These are phyloP conservation scores for Dicranocentrus wangi DNA, from an alignment of 2,888 invertebrate species.

Conservation along the genomic window DNA sequence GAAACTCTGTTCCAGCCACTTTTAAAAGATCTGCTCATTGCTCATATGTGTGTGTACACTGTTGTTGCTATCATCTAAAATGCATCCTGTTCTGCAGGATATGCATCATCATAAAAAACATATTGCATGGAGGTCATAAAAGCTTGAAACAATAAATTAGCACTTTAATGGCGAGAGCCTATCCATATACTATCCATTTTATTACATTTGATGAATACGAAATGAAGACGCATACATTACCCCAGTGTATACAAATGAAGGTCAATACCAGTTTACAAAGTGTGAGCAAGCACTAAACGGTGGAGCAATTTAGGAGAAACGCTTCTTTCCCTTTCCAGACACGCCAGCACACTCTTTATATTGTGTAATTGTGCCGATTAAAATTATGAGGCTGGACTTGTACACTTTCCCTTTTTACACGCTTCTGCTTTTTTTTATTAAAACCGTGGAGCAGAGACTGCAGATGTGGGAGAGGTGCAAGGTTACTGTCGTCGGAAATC, in stretches of 20 bases:
- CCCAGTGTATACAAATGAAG: not conserved
- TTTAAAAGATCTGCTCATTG: no score
- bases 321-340: not conserved
- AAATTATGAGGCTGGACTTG: conserved; percentile 26
- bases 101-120: no score
- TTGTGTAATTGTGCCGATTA: conserved; percentile 48
- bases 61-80: no score
- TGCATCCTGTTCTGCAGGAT: no score
- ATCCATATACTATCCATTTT: conserved; percentile 22
- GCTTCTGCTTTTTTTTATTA: conserved; percentile 2
- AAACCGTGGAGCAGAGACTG: not conserved
- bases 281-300: conserved; percentile 9
- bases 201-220: conserved; percentile 39
- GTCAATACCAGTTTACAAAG: not conserved
- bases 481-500: conserved; percentile 12
- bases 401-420: conserved; percentile 30
- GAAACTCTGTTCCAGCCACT: no score
- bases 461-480: not conserved
- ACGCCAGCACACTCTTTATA: conserved; percentile 30
- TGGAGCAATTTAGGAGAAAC: conserved; percentile 24
- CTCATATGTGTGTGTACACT: no score
- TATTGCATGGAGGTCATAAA: not conserved
- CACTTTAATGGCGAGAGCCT: conserved; percentile 37
- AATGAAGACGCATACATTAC: conserved; percentile 37
- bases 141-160: conserved; percentile 42